phyloP scores from a whole-genome alignment of 2,888 invertebrate genomes.

The Cheilosia soror region DNA sequence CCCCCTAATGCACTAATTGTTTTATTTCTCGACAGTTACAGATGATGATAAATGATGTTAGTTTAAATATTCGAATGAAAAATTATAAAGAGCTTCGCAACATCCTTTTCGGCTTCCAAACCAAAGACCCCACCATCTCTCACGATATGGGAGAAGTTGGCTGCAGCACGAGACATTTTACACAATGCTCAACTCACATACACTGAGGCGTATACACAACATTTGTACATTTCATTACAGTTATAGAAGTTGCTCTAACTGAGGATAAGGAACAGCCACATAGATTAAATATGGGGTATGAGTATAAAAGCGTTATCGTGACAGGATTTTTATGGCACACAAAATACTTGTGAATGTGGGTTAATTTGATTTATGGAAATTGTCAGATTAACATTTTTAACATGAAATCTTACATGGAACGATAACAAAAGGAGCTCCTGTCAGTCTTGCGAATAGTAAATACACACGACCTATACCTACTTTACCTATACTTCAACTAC shows the following conservation, averaged over 20 bases:
- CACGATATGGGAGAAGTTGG: conserved; percentile 29
- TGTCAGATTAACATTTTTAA: conserved; percentile 77
- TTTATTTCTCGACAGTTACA: conserved; percentile 62
- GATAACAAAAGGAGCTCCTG: conserved; percentile 65
- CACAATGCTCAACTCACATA: conserved; percentile 13
- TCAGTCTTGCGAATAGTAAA: conserved; percentile 48
- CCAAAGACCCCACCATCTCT: neutral
- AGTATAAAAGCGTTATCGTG: conserved; percentile 56
- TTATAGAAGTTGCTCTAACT: conserved; percentile 28
- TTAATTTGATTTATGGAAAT: conserved; percentile 77
- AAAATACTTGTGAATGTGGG: conserved; percentile 72
- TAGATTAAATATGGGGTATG: conserved; percentile 7
- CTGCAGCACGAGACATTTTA: conserved; percentile 28
- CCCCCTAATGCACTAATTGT: conserved; percentile 34
- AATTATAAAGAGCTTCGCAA: conserved; percentile 52
- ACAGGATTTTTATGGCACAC: conserved; percentile 54
- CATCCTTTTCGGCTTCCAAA: conserved; percentile 27
- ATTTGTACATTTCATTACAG: conserved; percentile 60
- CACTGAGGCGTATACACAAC: conserved; percentile 37
- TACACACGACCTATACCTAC: conserved; percentile 5
- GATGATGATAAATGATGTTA: conserved; percentile 66
- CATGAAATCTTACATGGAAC: conserved; percentile 68
- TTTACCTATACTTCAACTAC: neutral
- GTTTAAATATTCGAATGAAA: conserved; percentile 61
- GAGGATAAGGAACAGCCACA: conserved; percentile 7